Evolutionary conservation across 1,140 invertebrate species (phyloP), one percentile per base, ranked within the genome.

Genomic region (Drosophila lini): DNA sequence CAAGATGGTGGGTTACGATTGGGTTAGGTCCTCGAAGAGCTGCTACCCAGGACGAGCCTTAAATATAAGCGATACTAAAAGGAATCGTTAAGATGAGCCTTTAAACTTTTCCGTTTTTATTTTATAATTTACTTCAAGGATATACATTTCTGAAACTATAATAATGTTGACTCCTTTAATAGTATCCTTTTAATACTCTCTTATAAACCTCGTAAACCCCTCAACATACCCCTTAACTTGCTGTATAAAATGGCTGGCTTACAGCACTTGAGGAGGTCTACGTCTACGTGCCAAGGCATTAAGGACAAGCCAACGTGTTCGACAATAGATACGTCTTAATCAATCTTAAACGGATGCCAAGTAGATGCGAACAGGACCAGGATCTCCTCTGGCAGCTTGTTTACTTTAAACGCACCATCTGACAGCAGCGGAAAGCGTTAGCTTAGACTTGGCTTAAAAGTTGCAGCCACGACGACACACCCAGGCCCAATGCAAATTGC

Each of bases 301-400:
- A 41, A 52, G 42, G 38, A 56, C 48, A 47, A 78, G 74, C 65
- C 74, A 78, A 83, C 58, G 80, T 84, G 68, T 81, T 90, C 81
- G 80, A 84, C 85, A 90, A 90, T 74, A 84, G 84, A 89, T 89
- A 75, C 85, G 81, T 89, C 84, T 89, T 89, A 90, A 89, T 89
- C 84, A 89, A 89, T 89, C 85, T 84, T 74, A 81, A 78, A 68
- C 77, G 57, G 68, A 41, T 67, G 44, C 40, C 38, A 60, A 56
- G 56, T 75, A 31, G 13, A 15, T 22, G 38, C 45, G 16, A 55
- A 64, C 16, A 47, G 28, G 32, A 55, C 32, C 8, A 0, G 50
- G 16, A 36, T 36, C 41, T 44, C 47, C 40, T 3, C 2, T 53
- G 52, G 60, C 32, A 53, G 19, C n/a, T 40, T 63, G 71, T 80